Conservation (phyloP, 1,140 invertebrate species). For the Drosophila truncata region DNA sequence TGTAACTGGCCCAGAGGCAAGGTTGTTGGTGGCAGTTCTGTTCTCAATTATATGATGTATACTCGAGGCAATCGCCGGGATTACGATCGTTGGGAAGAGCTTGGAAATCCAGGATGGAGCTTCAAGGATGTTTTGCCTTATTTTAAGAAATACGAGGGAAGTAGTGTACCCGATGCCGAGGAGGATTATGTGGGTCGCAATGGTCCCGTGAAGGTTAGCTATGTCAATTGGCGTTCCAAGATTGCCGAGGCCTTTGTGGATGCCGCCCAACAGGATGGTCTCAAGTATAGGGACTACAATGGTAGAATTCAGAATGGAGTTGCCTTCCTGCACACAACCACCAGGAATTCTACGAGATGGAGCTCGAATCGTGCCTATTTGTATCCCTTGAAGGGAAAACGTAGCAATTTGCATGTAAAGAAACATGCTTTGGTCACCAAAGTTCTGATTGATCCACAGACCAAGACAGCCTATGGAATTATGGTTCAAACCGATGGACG, state of each 20-base stretch:
- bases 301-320: constrained; percentile 89
- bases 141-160: constrained; percentile 92
- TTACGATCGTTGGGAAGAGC: constrained; percentile 91
- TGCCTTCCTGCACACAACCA: constrained; percentile 88
- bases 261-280: constrained; percentile 88
- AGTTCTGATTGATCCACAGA: constrained; percentile 90
- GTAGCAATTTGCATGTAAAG: constrained; percentile 89
- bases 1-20: constrained; percentile 92
- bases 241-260: constrained; percentile 89
- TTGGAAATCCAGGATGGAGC: constrained; percentile 93
- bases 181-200: constrained; percentile 87
- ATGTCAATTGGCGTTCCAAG: constrained; percentile 88
- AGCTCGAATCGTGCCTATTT: constrained; percentile 92
- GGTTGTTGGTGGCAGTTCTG: constrained; percentile 93
- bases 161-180: constrained; percentile 87
- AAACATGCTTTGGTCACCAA: constrained; percentile 89
- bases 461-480: constrained; percentile 89
- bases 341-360: constrained; percentile 90
- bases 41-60: constrained; percentile 96
- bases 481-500: constrained; percentile 87
- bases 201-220: constrained; percentile 86
- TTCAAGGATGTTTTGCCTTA: constrained; percentile 93
- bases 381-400: constrained; percentile 87
- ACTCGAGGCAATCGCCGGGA: constrained; percentile 91
- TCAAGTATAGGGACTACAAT: constrained; percentile 91